Evolutionary conservation across 2,113 vertebrate genomes (phyloP), one percentile per base, ranked within the genome.

Genomic region (Laticauda laticaudata): DNA sequence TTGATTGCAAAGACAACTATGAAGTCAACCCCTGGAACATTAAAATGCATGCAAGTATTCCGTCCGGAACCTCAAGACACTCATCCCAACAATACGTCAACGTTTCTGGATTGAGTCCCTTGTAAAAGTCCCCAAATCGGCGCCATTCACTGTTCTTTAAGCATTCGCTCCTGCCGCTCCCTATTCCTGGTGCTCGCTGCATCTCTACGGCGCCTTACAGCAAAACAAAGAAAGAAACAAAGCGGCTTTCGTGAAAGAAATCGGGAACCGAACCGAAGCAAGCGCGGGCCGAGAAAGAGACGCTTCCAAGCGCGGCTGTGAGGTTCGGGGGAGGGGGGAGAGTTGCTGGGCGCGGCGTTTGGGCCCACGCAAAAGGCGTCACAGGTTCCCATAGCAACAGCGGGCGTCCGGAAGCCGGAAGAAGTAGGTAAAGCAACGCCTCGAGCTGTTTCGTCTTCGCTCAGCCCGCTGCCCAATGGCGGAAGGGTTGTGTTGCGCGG

Each of bases 371-470:
- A 0, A 9, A 81, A 21, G 86, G 64, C 64, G 29, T 39, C 48
- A 61, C 39, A 3, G 11, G 64, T 91, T 91, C 0, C 90, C 90
- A 85, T 89, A 86, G 90, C 64, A 89, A 91, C 93, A 6, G n/a
- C 6, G n/a, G 54, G n/a, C 1, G 26, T 24, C n/a, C 0, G 90
- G 26, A 39, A 59, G 51, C 20, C 21, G 6, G 21, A 6, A 61
- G 51, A 3, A 21, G 9, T 26, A 85, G 18, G 90, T 39, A 14
- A 88, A 43, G 18, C 14, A 34, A 23, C 3, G 2, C 18, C 1
- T 9, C 12, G 21, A 3, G 2, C 45, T 29, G 0, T 9, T 29
- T 48, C 34, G 21, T 69, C 48, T 43, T 8, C 23, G 0, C 2
- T 20, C 7, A 39, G 53, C 8, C 1, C 61, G 23, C 53, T 20